Base-by-base conservation (phyloP, 2,888 invertebrate genomes). In the Bimastos eiseni region DNA sequence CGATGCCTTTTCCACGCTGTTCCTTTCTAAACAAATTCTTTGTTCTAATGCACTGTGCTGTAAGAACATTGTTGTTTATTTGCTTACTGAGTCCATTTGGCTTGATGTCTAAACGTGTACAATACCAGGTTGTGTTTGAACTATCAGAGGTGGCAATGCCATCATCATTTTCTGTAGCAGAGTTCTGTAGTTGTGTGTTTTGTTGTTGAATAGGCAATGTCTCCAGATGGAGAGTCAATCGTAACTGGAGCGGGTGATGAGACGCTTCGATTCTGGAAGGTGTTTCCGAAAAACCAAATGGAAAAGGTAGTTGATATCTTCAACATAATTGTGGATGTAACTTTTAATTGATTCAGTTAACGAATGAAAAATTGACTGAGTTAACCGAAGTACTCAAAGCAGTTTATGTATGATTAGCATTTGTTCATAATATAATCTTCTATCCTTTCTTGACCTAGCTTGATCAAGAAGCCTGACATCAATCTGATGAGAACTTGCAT, bases 161-260 rank as follows among this genome's bases (percentile, higher is more conserved):
- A 30, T 34, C 4, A 19, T 38, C 33, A 19, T 33, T 83, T 17
- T 90, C 19, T 83, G 34, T 70, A 37, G 37, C 36, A 33, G 30
- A 0, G 24, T 38, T 33, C 21, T 33, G 6, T 34, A 70, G 34
- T 41, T 84, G 83, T 36, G 3, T 36, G 33, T 83, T n/a, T 34
- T 30, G 33, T 44, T 89, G 24, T 89, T 49, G 24, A 41, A 34
- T 92, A 93, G 93, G 93, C 93, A 19, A 93, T 92, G 96, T 98
- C 98, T 13, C 99, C 99, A 0, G 98, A 99, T 95, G 98, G 98
- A n/a, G 97, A 97, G 90, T 97, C 98, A 0, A 97, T 99, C 4
- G 97, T 98, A 34, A 98, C 98, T 90, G 98, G 98, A 1, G 98
- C 98, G 88, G 99, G 98, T 0, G 99, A 99, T 95, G 99, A 99